Base-by-base conservation (phyloP, 2,797 vertebrate species). In the Enteromius fasciolatus region DNA sequence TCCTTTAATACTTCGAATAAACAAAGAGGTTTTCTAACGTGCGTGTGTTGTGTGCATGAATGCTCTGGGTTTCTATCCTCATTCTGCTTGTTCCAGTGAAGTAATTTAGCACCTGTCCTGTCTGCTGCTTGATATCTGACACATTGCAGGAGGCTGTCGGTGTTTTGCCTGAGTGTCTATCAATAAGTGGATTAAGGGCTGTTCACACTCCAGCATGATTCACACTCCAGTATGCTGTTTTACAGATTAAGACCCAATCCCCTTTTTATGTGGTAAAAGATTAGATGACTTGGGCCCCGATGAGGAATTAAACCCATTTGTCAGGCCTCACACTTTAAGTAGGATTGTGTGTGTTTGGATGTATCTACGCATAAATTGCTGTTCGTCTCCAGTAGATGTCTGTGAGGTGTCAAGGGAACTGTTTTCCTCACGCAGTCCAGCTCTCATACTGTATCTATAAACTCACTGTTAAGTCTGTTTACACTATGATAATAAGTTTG, bases 151-250 rank as follows among this genome's bases (percentile, higher is more conserved):
- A 84, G 77, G 69, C 83, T 80, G 85, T 76, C 70, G 4, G 52
- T 83, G 81, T 81, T 86, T 78, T 86, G 59, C 74, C 74, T 28
- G 73, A 86, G 80, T 86, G 63, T 81, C 84, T 86, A 80, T 89
- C 88, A 88, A 76, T 86, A 84, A 86, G 69, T 86, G 84, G 88
- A 88, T 88, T 89, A 87, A 83, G 41, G 72, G 52, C 80, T 85
- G 83, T 86, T 87, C 80, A 86, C 84, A 84, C 78, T 84, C 78
- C 69, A 80, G 64, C 46, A 63, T 73, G 57, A 81, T 74, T 87
- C 85, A 86, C 82, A 84, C 80, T 82, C 75, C 77, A 72, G 69
- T 64, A 68, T 75, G 80, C 85, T 69, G 78, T 84, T 74, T 87
- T 80, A 76, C 78, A 86, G 86, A 88, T 85, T 88, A 86, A 83